Conservation (phyloP, 92 coral and sea anemone species). For the Epizoanthus stellaris region DNA sequence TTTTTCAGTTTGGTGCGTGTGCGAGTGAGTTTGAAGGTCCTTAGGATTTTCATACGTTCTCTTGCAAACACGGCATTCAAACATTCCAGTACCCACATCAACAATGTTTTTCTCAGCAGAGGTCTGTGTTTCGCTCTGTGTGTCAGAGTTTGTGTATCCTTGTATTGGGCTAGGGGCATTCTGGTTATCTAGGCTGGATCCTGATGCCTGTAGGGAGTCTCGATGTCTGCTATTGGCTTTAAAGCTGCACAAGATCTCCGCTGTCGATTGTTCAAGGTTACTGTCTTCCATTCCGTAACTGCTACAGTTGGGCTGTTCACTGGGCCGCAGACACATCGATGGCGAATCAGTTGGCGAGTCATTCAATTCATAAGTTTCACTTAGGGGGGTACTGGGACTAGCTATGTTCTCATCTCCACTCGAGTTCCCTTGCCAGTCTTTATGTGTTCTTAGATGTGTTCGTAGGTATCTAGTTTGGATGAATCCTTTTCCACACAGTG, state of each 20-base stretch:
- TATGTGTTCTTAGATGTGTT: conserved; percentile 80
- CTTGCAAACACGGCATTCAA: conserved; percentile 4
- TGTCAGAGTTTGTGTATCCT: background rate
- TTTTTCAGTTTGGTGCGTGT: conserved; percentile 48
- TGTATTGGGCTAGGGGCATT: background rate
- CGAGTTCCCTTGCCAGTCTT: conserved; percentile 66
- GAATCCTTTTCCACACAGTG: conserved; percentile 90
- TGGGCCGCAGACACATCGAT: background rate
- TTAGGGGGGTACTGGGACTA: conserved; percentile 50
- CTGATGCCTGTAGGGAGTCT: conserved; percentile 10
- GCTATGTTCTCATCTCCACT: conserved; percentile 67
- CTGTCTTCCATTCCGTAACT: conserved; percentile 33
- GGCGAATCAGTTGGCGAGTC: conserved; percentile 31
- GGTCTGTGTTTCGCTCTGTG: background rate
- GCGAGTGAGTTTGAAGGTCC: conserved; percentile 40
- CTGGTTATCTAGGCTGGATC: background rate
- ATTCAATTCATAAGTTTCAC: conserved; percentile 35
- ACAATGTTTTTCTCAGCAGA: background rate
- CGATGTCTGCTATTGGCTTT: conserved; percentile 52
- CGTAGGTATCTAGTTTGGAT: conserved; percentile 88
- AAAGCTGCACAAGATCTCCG: conserved; percentile 85
- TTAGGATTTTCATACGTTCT: conserved; percentile 10
- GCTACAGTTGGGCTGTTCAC: background rate
- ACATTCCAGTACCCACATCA: background rate
- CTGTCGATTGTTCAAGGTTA: conserved; percentile 73